These are phyloP conservation scores for Bambusicola thoracicus DNA, from an alignment of 2,113 vertebrate species.

Conservation along the genomic window DNA sequence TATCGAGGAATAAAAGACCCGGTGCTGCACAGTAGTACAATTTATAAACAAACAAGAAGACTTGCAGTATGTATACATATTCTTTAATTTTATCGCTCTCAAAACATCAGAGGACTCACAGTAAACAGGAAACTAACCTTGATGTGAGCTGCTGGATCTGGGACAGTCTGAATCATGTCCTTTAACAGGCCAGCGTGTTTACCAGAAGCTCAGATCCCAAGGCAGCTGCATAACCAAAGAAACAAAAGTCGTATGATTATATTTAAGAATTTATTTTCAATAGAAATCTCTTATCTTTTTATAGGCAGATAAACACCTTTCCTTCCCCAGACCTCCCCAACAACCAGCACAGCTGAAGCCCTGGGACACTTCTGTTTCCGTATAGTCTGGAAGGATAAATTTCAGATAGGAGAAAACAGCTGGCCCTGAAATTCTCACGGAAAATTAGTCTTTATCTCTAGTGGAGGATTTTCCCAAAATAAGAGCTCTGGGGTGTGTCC, in stretches of 20 bases:
- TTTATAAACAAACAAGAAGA: not conserved
- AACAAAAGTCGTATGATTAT: not conserved
- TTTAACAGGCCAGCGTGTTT: constrained; percentile 61
- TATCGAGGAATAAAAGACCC: not conserved
- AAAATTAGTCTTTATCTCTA: not conserved
- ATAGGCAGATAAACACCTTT: not conserved
- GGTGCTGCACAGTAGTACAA: not conserved
- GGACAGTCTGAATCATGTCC: constrained; percentile 88
- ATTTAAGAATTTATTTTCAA: not conserved
- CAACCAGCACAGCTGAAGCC: not conserved
- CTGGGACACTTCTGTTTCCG: not conserved
- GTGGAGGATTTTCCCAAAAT: not conserved
- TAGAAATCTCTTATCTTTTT: constrained; percentile 10
- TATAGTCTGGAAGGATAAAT: not conserved
- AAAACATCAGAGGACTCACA: constrained; percentile 32
- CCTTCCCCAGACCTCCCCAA: not conserved
- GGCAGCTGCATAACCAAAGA: constrained; percentile 63
- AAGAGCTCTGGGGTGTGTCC: not conserved
- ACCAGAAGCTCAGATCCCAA: constrained; percentile 63
- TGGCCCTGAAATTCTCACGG: not conserved
- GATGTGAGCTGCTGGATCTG: constrained; percentile 82
- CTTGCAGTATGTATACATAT: not conserved
- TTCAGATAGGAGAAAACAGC: not conserved
- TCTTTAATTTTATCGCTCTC: constrained; percentile 20
- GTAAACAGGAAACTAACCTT: constrained; percentile 77